A percentile compares a stretch with the other conserved stretches of the same genome.
Conservation (phyloP, 23 tunicate genomes). For the Botrylloides violaceus region DNA sequence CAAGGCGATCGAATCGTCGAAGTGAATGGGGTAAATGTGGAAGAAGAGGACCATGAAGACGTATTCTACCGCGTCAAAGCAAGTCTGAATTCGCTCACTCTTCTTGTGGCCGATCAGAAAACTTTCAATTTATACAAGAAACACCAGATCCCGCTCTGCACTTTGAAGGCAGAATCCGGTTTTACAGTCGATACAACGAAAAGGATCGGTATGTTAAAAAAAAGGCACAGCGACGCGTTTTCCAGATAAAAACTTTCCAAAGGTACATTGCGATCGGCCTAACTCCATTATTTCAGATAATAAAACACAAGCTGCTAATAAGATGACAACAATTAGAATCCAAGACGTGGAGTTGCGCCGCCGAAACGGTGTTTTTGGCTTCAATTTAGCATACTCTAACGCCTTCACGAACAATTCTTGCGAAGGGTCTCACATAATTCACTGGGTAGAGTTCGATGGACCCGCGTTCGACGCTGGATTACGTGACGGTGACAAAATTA, state of each 20-base stretch:
- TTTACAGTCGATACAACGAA: slow-evolving; percentile 37
- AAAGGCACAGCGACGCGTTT: too few relatives aligned
- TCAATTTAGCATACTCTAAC: slow-evolving; percentile 74
- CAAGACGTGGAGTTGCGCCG: not conserved
- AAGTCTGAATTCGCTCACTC: slow-evolving; percentile 59
- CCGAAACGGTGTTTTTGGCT: slow-evolving; percentile 41
- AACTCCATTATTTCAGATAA: too few relatives aligned
- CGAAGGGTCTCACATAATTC: slow-evolving; percentile 71
- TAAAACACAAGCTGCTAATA: too few relatives aligned
- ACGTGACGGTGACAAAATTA: slow-evolving; percentile 84
- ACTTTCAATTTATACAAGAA: slow-evolving; percentile 83
- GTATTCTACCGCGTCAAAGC: slow-evolving; percentile 89
- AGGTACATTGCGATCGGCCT: too few relatives aligned
- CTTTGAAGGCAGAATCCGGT: slow-evolving; percentile 47
- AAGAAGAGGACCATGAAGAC: slow-evolving; percentile 78
- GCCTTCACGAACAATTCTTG: slow-evolving; percentile 49
- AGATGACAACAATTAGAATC: not conserved
- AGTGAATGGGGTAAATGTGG: slow-evolving; percentile 87
- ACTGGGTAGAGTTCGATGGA: slow-evolving; percentile 95
- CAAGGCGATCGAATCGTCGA: slow-evolving; percentile 90
- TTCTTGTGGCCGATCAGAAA: slow-evolving; percentile 88
- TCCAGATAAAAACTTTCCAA: too few relatives aligned
- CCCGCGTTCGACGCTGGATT: slow-evolving; percentile 80
- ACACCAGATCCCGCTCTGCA: slow-evolving; percentile 49
- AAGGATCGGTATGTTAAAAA: not conserved